These are phyloP conservation scores for Apodemus speciosus DNA, from an alignment of 2,113 vertebrate species.

Conservation along the genomic window DNA sequence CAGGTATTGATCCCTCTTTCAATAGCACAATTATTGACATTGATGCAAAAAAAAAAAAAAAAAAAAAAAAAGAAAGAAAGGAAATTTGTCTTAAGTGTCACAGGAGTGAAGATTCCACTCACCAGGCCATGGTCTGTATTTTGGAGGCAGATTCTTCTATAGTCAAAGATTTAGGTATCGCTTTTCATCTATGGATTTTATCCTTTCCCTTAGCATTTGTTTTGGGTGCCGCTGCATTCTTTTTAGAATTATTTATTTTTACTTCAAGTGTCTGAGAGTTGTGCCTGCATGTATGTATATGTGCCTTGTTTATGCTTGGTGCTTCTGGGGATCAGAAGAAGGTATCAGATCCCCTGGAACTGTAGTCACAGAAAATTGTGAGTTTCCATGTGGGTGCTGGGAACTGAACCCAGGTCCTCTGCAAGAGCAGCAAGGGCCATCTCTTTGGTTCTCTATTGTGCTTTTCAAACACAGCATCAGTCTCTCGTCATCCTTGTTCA, in stretches of 20 bases:
- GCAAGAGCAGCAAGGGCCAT: neutral
- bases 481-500: slow-evolving; percentile 40
- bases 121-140: slow-evolving; percentile 26
- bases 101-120: neutral
- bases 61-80: no score
- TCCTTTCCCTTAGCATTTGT: neutral
- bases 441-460: neutral
- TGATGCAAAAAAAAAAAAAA: neutral
- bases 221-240: neutral
- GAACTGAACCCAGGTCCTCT: neutral
- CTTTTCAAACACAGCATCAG: neutral
- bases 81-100: neutral
- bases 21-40: slow-evolving; percentile 33
- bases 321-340: neutral
- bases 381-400: neutral
- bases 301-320: neutral
- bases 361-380: neutral
- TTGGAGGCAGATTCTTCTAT: neutral
- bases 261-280: neutral
- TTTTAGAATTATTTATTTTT: neutral
- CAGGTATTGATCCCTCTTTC: slow-evolving; percentile 39
- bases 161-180: neutral
- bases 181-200: neutral
- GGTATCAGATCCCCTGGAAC: neutral
- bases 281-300: neutral